Conservation (phyloP, 2,113 vertebrate species). For the Echinops telfairi region DNA sequence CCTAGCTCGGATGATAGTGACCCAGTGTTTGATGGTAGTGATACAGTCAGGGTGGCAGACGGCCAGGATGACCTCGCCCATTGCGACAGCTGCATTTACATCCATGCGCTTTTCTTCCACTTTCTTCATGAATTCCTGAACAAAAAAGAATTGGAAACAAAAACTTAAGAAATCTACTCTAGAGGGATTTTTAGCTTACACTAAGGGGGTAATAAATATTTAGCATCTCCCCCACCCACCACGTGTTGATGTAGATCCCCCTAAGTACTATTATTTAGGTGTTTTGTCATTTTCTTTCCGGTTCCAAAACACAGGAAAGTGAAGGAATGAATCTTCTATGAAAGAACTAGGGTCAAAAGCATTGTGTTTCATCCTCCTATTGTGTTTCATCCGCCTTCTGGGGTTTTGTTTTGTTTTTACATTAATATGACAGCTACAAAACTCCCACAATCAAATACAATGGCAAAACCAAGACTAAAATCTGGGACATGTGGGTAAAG, state of each 20-base stretch:
- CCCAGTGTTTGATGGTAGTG: slow-evolving; percentile 99
- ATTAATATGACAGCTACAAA: slow-evolving; percentile 47
- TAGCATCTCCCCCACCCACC: not conserved
- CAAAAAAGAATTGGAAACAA: slow-evolving; percentile 33
- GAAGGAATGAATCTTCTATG: not conserved
- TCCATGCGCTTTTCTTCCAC: slow-evolving; percentile 96
- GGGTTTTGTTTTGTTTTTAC: not conserved
- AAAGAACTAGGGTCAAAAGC: not conserved
- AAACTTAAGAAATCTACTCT: not conserved
- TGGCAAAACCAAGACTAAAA: slow-evolving; percentile 51
- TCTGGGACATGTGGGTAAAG: not conserved
- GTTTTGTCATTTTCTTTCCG: slow-evolving; percentile 28
- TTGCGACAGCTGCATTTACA: slow-evolving; percentile 93
- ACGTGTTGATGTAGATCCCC: not conserved
- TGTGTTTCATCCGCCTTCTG: no score
- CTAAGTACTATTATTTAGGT: not conserved
- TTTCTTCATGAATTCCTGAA: slow-evolving; percentile 96
- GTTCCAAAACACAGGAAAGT: not conserved
- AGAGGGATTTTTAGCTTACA: slow-evolving; percentile 1
- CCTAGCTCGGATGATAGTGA: slow-evolving; percentile 98
- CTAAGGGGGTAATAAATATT: not conserved
- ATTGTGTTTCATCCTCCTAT: no score
- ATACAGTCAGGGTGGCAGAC: slow-evolving; percentile 97
- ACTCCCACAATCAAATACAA: not conserved
- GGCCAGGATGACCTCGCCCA: slow-evolving; percentile 96